Conservation (phyloP, 2,113 vertebrate species). For the Amblyopsis rosae region DNA sequence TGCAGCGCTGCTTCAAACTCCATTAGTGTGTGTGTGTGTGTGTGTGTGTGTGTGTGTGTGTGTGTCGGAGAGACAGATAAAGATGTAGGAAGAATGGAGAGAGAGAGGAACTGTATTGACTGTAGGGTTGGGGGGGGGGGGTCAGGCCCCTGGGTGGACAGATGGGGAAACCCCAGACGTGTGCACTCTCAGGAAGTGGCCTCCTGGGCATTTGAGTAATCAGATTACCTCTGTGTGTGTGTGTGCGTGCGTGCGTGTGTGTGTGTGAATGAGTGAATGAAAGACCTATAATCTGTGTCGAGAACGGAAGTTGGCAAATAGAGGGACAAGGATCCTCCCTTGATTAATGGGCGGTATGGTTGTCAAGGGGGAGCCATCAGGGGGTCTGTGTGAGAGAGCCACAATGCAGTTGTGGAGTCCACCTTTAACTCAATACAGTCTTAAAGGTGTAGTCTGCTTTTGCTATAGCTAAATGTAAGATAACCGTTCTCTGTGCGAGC, state of each 20-base stretch:
- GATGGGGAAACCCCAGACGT: constrained; percentile 57
- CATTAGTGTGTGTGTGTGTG: constrained; percentile 32
- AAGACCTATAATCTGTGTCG: no score
- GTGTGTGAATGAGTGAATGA: no score
- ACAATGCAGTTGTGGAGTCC: no score
- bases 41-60: constrained; percentile 13
- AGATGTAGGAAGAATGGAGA: not conserved
- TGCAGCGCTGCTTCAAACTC: constrained; percentile 34
- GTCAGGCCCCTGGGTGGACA: constrained; percentile 52
- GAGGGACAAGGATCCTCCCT: no score
- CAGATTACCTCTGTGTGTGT: constrained; percentile 62
- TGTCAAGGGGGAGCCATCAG: constrained; percentile 69
- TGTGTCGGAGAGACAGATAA: constrained; percentile 5
- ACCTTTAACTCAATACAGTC: no score
- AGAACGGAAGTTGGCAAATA: no score
- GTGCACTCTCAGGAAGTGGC: constrained; percentile 68
- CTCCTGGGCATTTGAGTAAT: constrained; percentile 70
- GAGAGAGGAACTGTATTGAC: not conserved
- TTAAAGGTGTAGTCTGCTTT: no score
- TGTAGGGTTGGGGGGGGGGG: constrained; percentile 4
- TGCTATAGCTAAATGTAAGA: no score
- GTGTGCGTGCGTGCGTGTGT: constrained; percentile 21
- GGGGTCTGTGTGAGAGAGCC: constrained; percentile 59
- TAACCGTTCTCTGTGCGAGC: no score
- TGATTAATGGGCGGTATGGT: constrained; percentile 76